Evolutionary conservation across 2,797 vertebrate species (phyloP), one percentile per base, ranked within the genome.

Genomic region (Loriculus beryllinus): DNA sequence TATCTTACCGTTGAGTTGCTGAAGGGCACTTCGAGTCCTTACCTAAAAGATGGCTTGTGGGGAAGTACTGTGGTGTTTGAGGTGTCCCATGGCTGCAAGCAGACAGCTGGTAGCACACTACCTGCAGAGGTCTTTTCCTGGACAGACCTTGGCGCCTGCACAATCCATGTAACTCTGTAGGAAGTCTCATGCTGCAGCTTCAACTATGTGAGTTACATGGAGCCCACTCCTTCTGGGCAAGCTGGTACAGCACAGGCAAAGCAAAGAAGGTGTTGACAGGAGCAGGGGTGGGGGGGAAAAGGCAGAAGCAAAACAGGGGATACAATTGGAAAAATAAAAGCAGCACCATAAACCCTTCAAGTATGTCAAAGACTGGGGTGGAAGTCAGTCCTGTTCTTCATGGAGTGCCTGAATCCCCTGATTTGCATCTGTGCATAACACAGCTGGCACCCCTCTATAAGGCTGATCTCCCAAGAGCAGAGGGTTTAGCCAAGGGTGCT

Each of bases 251-350:
- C 93, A 63, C 54, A 88, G 72, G 33, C 90, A 70, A 82, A 92
- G 75, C 77, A 96, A 97, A 97, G 97, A 97, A 96, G 96, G 97
- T 96, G 83, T 71, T 54, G 45, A 14, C 3, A 83, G 86, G 47
- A 74, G 71, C 3, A 8, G 77, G 89, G 69, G 62, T 16, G 12
- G 85, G 35, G 81, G 64, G 92, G 80, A 82, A 95, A 69, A 89
- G 82, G 69, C 98, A 98, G 98, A 98, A 95, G 97, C 97, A 98
- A 98, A 98, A 96, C 98, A 98, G 98, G 98, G 98, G 98, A 98
- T 98, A 92, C 93, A 84, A 79, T 1, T 67, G 47, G 56, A 45
- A 93, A 95, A 93, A 76, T 1, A 9, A 68, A 74, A 12, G 19
- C 35, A n/a, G 56, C 19, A 29, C n/a, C 56, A 33, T 5, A 92